Conservation (phyloP, 2,113 vertebrate species). For the Rhinolophus ferrumequinum region DNA sequence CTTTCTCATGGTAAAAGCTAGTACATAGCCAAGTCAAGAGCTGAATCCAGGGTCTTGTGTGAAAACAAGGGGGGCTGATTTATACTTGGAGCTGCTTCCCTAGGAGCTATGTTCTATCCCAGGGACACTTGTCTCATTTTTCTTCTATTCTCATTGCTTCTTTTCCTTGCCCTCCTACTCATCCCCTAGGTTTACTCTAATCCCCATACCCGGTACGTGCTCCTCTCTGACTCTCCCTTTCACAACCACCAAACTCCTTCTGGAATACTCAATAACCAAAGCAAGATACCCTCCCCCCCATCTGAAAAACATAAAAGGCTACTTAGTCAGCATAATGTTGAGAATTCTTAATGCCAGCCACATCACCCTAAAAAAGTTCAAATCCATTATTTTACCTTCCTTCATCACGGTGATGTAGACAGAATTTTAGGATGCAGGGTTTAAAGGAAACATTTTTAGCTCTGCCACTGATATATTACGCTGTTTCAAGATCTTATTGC, state of each 20-base stretch:
- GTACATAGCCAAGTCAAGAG: neutral
- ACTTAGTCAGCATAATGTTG: neutral
- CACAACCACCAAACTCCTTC: neutral
- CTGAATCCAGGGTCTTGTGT: neutral
- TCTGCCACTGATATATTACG: constrained; percentile 46
- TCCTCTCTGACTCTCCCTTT: neutral
- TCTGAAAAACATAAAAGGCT: neutral
- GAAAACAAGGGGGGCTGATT: neutral
- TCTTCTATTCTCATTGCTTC: neutral
- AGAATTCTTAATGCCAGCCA: neutral
- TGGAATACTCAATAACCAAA: constrained; percentile 17
- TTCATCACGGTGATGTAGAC: constrained; percentile 21
- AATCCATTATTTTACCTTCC: constrained; percentile 18
- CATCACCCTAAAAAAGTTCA: neutral
- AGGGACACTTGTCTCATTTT: neutral
- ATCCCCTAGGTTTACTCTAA: neutral
- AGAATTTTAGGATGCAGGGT: neutral
- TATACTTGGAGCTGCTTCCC: neutral
- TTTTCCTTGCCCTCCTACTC: neutral
- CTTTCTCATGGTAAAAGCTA: neutral
- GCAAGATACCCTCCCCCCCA: neutral
- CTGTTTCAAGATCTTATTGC: constrained; percentile 46
- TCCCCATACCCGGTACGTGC: neutral
- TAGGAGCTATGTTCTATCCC: neutral
- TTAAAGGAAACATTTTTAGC: constrained; percentile 51